These are phyloP conservation scores for Eupithecia subumbrata DNA, from an alignment of 2,888 invertebrate genomes.

Conservation along the genomic window DNA sequence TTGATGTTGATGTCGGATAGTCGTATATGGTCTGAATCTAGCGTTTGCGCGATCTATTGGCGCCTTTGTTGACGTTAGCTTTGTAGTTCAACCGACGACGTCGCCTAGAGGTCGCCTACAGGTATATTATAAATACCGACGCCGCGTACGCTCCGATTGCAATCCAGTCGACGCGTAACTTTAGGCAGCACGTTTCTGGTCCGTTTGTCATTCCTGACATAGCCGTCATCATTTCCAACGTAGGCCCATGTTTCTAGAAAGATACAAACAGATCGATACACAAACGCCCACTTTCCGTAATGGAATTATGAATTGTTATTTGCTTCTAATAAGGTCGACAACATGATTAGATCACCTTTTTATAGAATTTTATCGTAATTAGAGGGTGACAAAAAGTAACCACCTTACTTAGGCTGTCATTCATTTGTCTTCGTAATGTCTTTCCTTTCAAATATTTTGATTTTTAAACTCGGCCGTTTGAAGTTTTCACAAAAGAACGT, in stretches of 20 bases:
- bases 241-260: background rate
- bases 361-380: background rate
- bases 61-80: too few relatives aligned
- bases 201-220: background rate
- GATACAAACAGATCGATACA: background rate
- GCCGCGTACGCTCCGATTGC: too few relatives aligned
- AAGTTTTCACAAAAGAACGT: background rate
- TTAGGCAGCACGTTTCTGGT: background rate
- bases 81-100: too few relatives aligned
- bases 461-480: background rate
- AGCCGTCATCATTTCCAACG: background rate
- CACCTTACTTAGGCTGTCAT: background rate
- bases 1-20: too few relatives aligned
- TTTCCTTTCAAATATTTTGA: background rate
- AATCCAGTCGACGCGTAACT: too few relatives aligned
- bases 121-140: too few relatives aligned
- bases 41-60: too few relatives aligned
- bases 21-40: too few relatives aligned
- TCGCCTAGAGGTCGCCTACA: too few relatives aligned
- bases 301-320: constrained; percentile 3
- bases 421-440: background rate
- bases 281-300: background rate
- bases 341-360: background rate
- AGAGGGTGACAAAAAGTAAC: too few relatives aligned
- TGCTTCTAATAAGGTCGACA: background rate